A percentile compares a stretch with the other conserved stretches of the same genome.
These are phyloP conservation scores for Papilio aristodemus DNA, from an alignment of 1,140 invertebrate genomes.

Conservation along the genomic window DNA sequence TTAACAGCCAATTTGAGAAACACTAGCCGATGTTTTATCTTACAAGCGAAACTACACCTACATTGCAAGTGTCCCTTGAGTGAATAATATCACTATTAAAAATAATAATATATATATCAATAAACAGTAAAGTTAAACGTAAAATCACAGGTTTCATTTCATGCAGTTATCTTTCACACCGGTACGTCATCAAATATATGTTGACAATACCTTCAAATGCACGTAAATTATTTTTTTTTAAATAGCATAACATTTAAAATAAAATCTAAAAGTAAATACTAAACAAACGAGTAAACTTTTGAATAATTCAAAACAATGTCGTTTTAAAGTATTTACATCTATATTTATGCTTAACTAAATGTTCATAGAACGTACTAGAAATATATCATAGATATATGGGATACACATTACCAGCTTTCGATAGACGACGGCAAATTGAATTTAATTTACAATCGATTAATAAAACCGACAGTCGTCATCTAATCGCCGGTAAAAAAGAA, in stretches of 20 bases:
- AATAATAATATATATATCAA: slow-evolving; percentile 35
- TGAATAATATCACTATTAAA: slow-evolving; percentile 34
- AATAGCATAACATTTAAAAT: slow-evolving; percentile 8
- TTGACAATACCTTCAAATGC: background rate
- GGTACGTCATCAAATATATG: background rate
- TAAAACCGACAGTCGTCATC: slow-evolving; percentile 48
- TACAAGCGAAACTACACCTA: slow-evolving; percentile 42
- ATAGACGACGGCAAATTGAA: slow-evolving; percentile 45
- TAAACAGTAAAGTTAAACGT: slow-evolving; percentile 34
- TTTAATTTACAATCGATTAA: slow-evolving; percentile 37
- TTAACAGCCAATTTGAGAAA: slow-evolving; percentile 42
- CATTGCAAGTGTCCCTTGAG: slow-evolving; percentile 55
- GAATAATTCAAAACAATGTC: slow-evolving; percentile 14
- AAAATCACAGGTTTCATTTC: slow-evolving; percentile 29
- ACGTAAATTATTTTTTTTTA: background rate
- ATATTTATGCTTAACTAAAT: slow-evolving; percentile 67
- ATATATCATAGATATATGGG: slow-evolving; percentile 99
- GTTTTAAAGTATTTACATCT: slow-evolving; percentile 60
- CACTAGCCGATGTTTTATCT: slow-evolving; percentile 43
- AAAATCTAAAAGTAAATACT: slow-evolving; percentile 14
- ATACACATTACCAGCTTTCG: slow-evolving; percentile 88
- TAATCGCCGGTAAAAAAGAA: slow-evolving; percentile 72
- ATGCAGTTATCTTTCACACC: slow-evolving; percentile 21
- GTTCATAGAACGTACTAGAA: slow-evolving; percentile 96
- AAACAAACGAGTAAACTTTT: slow-evolving; percentile 24